Percentiles rank a stretch among this genome's conserved stretches.
phyloP scores from a whole-genome alignment of 2,797 vertebrate genomes.

The Periparus ater region DNA sequence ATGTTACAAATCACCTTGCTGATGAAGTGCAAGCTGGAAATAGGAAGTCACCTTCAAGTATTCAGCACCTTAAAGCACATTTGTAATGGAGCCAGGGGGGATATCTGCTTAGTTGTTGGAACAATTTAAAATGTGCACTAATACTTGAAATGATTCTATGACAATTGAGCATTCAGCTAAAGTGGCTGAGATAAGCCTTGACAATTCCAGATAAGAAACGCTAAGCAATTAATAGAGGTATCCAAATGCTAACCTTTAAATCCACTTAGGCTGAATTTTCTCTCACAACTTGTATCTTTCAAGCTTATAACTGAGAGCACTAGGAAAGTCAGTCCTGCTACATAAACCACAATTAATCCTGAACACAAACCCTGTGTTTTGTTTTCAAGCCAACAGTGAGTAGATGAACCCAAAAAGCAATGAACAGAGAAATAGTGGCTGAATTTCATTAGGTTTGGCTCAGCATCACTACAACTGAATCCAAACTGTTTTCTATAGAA shows the following conservation, averaged over 20 bases:
- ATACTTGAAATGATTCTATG: not conserved
- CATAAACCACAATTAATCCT: not conserved
- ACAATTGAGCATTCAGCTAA: not conserved
- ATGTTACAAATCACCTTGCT: constrained; percentile 5
- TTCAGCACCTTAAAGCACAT: not conserved
- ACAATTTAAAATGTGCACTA: not conserved
- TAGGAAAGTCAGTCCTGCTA: not conserved
- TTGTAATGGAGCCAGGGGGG: not conserved
- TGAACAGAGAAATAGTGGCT: not conserved
- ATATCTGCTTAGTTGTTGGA: not conserved
- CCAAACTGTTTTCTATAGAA: not conserved
- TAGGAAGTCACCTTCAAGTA: not conserved
- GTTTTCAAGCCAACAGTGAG: not conserved
- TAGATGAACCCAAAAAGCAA: not conserved
- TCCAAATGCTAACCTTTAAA: not conserved
- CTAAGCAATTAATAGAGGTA: not conserved
- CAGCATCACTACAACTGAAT: not conserved
- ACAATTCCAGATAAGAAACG: constrained; percentile 1
- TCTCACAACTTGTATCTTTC: not conserved
- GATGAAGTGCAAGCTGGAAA: not conserved
- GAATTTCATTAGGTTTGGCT: not conserved
- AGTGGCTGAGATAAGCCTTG: not conserved
- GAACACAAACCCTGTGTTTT: not conserved
- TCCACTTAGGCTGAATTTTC: not conserved
- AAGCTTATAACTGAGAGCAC: not conserved